Conservation (phyloP, 2,113 vertebrate genomes). For the Halichoeres trimaculatus region DNA sequence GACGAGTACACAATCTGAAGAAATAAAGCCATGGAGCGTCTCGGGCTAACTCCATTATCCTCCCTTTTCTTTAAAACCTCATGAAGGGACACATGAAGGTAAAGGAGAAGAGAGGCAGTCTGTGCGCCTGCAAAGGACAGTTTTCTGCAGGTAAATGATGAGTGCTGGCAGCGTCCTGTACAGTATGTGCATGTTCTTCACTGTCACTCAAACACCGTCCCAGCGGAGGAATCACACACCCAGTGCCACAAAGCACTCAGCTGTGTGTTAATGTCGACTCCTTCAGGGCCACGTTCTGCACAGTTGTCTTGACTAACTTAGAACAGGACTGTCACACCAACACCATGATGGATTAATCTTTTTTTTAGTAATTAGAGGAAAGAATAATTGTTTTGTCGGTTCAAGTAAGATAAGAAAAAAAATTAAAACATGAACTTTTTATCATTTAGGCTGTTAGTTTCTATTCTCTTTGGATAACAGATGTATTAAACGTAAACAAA, state of each 20-base stretch:
- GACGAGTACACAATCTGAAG: constrained; percentile 48
- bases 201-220: constrained; percentile 76
- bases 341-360: constrained; percentile 41
- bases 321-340: constrained; percentile 37
- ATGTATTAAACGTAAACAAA: not conserved
- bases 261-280: constrained; percentile 67
- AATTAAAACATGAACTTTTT: not conserved
- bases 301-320: constrained; percentile 45
- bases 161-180: constrained; percentile 64
- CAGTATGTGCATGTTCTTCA: constrained; percentile 66
- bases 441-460: not conserved
- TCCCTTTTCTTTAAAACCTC: constrained; percentile 38
- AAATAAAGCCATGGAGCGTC: constrained; percentile 37
- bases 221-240: constrained; percentile 66
- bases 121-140: constrained; percentile 57
- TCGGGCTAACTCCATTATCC: constrained; percentile 51
- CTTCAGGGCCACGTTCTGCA: constrained; percentile 49
- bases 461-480: not conserved
- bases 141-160: constrained; percentile 64
- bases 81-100: constrained; percentile 11
- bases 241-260: constrained; percentile 60
- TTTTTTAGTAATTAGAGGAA: constrained; percentile 7
- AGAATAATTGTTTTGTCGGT: constrained; percentile 5
- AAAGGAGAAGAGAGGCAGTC: constrained; percentile 6
- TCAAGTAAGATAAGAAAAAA: not conserved